These are phyloP conservation scores for Haliclona indistincta DNA, from an alignment of 37 sponge, comb jelly and placozoan species.

Conservation along the genomic window DNA sequence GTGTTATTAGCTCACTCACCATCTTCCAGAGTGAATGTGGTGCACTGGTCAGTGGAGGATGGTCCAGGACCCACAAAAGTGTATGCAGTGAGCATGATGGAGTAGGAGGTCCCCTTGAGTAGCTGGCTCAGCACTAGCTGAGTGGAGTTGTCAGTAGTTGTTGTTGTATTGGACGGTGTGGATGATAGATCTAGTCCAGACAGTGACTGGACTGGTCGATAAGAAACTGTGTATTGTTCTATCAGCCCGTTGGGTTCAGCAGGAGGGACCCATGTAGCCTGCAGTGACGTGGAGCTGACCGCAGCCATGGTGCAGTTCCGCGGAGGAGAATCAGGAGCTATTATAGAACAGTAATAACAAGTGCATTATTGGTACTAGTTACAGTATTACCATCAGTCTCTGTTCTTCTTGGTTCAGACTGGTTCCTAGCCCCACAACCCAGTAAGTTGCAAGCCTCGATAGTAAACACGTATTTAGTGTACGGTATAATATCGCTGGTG, in stretches of 20 bases:
- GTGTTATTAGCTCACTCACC: conserved; percentile 23
- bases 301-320: neutral
- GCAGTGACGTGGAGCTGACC: conserved; percentile 24
- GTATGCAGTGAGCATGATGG: conserved; percentile 23
- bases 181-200: conserved; percentile 8
- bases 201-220: neutral
- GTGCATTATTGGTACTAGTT: conserved; percentile 7
- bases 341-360: neutral
- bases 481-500: conserved; percentile 38
- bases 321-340: conserved; percentile 38
- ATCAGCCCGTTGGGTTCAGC: conserved; percentile 31
- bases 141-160: conserved; percentile 8
- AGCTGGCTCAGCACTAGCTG: conserved; percentile 3
- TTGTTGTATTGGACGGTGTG: neutral
- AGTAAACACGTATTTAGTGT: conserved; percentile 52
- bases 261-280: conserved; percentile 21
- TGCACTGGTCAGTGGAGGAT: neutral
- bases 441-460: conserved; percentile 53
- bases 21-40: conserved; percentile 19
- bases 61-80: conserved; percentile 39
- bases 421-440: conserved; percentile 43
- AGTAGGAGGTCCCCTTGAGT: conserved; percentile 20
- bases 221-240: conserved; percentile 13
- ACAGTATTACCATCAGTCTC: conserved; percentile 39
- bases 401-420: conserved; percentile 24